Base-by-base conservation (phyloP, 2,797 vertebrate genomes). In the Cichlasoma orientale region DNA sequence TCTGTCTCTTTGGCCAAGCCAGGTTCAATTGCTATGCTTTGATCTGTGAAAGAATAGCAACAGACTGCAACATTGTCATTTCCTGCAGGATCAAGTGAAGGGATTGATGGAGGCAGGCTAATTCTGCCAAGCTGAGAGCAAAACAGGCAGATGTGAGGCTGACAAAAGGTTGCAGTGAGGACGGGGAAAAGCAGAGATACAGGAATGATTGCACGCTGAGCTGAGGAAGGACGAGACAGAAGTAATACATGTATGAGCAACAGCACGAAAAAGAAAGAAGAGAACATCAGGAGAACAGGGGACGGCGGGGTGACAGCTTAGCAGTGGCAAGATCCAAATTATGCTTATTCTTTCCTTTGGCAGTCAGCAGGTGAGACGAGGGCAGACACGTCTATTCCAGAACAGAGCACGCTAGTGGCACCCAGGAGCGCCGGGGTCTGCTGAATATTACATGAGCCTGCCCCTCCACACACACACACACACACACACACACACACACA, bases 371-470 rank as follows among this genome's bases (percentile, higher is more conserved):
- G 70, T 88, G 85, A 90, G 80, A 27, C 88, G 88, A 88, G 85
- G 92, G 84, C 16, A 91, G 92, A 92, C 89, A 90, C 81, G 44
- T 87, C 88, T 82, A 74, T 80, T 86, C 89, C 78, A 79, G 82
- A 80, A 63, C 58, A 72, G 90, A 74, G 73, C 41, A 82, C 76
- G 78, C 84, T 80, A 66, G 73, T 71, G 80, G 73, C 87, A 88
- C 87, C 75, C 80, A 33, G 54, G 80, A 72, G 69, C 84, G 73
- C 66, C 3, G n/a, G 82, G 77, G 71, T 82, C 86, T 77, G 27
- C 84, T 94, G 91, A 94, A 94, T 95, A 93, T 92, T 91, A 90
- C 85, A 92, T 87, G 85, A 92, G 85, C 54, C 85, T 82, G 85
- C 79, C 71, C 14, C 14, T 82, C 57, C 77, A 68, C 80, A 66